Base-by-base conservation (phyloP, 2,113 vertebrate species). In the Dipodomys stephensi region DNA sequence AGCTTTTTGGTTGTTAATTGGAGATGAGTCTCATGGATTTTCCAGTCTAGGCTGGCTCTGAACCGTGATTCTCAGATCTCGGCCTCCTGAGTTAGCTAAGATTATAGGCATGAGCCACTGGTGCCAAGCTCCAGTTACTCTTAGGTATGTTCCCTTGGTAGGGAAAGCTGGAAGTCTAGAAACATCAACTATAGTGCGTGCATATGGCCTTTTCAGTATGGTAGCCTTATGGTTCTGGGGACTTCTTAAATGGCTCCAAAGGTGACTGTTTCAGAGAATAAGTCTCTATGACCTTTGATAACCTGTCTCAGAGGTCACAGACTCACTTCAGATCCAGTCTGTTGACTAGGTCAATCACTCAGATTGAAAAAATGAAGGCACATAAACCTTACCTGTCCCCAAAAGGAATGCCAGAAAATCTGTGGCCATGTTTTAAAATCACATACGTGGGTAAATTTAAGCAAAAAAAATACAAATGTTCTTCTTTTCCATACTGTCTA, bases 391-490 rank as follows among this genome's bases (percentile, higher is more conserved):
- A 30, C 32, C 53, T 88, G 19, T 82, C n/a, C 73, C 9, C 81
- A 68, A 74, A 72, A 81, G 20, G 27, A 68, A 25, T 68, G 20
- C 64, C 64, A 84, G 74, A 64, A 64, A 79, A 90, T 71, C 62
- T 67, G 39, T 71, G 28, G n/a, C 79, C 30, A 6, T 88, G 35
- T 80, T 93, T 88, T 46, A 18, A 82, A 91, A 84, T 49, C n/a
- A 53, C n/a, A 23, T 22, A 10, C 22, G 10, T 68, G 13, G 35
- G 62, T 53, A 76, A 67, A n/a, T 92, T n/a, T 86, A 76, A 39
- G 76, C 25, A 83, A 87, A 25, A 67, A 49, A 49, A 49, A 49
- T 49, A 22, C 53, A 79, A 57, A 69, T 25, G 1, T 46, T 4
- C 79, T 88, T 7, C 57, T 49, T 82, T 84, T 28, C 5, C 11